Evolutionary conservation across 1,140 invertebrate genomes (phyloP).

Genomic region (Adoxophyes honmai): DNA sequence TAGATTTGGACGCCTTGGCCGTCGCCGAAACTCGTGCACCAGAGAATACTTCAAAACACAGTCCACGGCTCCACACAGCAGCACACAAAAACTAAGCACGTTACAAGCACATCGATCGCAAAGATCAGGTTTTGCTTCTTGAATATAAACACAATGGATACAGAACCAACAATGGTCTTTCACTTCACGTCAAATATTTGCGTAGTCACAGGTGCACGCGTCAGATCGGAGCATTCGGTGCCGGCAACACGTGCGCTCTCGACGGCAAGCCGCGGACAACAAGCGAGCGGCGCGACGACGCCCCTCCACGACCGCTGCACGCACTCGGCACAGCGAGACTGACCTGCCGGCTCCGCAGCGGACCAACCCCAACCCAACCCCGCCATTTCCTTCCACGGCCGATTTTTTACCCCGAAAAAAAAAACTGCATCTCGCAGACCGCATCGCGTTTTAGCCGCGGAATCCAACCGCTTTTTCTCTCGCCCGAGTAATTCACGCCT

Average conservation of each 20-base stretch:
- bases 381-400: constrained; percentile 22
- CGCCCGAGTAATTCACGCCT: constrained; percentile 56
- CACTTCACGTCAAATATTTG: constrained; percentile 67
- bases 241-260: constrained; percentile 63
- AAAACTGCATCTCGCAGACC: constrained; percentile 26
- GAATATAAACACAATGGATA: constrained; percentile 26
- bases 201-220: constrained; percentile 58
- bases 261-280: constrained; percentile 61
- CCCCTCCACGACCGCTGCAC: constrained; percentile 61
- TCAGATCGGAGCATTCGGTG: constrained; percentile 36
- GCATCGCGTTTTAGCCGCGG: constrained; percentile 36
- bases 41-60: constrained; percentile 39
- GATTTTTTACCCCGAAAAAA: constrained; percentile 42
- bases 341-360: constrained; percentile 44
- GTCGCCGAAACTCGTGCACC: constrained; percentile 53
- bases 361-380: constrained; percentile 45
- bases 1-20: constrained; percentile 50
- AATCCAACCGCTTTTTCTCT: constrained; percentile 59
- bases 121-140: constrained; percentile 43
- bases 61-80: constrained; percentile 41
- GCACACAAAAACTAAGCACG: constrained; percentile 38
- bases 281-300: constrained; percentile 37
- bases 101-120: constrained; percentile 34
- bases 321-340: constrained; percentile 61
- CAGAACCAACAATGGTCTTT: constrained; percentile 56